phyloP scores from a whole-genome alignment of 2,888 invertebrate species.

The Campoplex nolae region DNA sequence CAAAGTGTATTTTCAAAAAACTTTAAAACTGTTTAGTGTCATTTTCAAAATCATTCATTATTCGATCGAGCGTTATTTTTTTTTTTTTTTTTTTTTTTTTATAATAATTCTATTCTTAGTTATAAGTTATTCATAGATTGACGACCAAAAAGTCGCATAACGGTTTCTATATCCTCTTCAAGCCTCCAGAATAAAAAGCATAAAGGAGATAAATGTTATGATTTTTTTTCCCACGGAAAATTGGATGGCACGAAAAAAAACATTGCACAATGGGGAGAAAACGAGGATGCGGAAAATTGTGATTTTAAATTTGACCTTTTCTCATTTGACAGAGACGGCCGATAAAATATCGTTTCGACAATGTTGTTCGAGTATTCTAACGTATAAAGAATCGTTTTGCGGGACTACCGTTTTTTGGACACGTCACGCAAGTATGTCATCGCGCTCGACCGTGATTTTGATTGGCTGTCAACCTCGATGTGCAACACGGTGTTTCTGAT shows the following conservation, averaged over 20 bases:
- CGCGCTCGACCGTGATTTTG: neutral
- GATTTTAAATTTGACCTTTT: neutral
- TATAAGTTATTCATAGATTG: neutral
- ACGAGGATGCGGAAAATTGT: neutral
- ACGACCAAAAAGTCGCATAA: neutral
- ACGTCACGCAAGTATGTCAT: neutral
- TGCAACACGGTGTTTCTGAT: neutral
- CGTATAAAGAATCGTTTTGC: neutral
- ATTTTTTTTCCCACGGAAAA: neutral
- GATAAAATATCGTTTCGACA: neutral
- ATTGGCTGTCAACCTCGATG: conserved; percentile 5
- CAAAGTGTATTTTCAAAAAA: neutral
- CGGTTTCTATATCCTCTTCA: neutral
- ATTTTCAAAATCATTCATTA: neutral
- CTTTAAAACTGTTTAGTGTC: neutral
- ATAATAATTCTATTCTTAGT: neutral
- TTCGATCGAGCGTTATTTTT: neutral
- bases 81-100: neutral
- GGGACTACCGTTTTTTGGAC: neutral
- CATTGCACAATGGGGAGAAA: neutral
- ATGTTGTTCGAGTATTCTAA: neutral
- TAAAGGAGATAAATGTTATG: neutral
- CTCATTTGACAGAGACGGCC: neutral
- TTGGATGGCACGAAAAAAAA: neutral
- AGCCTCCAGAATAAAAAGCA: neutral